phyloP scores from a whole-genome alignment of 2,113 vertebrate genomes.

The Cariama cristata region DNA sequence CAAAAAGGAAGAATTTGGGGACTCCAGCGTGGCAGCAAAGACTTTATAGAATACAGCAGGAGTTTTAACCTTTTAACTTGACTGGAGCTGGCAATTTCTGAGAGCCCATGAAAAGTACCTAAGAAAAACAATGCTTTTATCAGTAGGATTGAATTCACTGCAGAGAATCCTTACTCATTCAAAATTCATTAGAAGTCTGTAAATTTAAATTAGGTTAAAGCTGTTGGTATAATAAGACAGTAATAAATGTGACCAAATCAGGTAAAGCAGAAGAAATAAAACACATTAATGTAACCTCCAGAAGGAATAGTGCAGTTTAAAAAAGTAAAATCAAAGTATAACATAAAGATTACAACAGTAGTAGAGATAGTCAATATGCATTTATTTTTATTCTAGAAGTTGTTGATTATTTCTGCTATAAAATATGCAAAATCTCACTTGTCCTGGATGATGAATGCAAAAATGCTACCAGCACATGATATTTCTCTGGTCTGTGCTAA shows the following conservation, averaged over 20 bases:
- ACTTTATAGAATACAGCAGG: not conserved
- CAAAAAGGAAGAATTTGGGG: not conserved
- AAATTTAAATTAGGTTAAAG: not conserved
- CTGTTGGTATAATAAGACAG: not conserved
- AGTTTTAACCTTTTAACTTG: not conserved
- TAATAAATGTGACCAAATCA: not conserved
- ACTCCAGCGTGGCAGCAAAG: not conserved
- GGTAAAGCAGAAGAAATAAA: not conserved
- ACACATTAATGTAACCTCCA: not conserved
- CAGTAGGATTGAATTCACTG: not conserved
- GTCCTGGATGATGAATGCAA: not conserved
- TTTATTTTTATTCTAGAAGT: not conserved
- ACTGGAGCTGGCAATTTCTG: not conserved
- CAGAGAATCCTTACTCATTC: not conserved
- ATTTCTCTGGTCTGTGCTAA: not conserved
- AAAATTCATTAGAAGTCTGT: not conserved
- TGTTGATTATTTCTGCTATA: not conserved
- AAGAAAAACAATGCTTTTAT: not conserved
- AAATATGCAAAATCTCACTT: not conserved
- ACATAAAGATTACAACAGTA: not conserved
- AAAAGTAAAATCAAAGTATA: not conserved
- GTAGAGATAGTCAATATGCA: not conserved
- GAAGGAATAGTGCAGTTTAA: not conserved
- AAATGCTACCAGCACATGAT: not conserved
- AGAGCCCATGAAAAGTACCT: not conserved